Percentiles rank a stretch among this genome's conserved stretches.
Evolutionary conservation across 2,113 vertebrate genomes (phyloP).

Genomic region (Heterotilapia buettikoferi): DNA sequence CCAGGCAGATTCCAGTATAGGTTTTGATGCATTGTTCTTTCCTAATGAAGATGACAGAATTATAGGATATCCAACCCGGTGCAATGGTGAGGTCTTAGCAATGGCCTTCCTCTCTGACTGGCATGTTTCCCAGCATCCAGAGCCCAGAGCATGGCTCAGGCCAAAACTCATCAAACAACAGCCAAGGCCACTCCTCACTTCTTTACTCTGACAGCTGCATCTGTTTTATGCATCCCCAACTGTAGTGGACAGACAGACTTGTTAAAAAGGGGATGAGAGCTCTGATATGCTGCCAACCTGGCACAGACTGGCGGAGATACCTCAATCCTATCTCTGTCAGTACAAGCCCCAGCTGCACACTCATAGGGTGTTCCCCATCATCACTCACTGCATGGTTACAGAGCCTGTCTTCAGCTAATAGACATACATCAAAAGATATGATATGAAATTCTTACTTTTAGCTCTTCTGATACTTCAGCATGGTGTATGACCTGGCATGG

Average conservation of each 20-base stretch:
- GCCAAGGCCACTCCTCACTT: constrained; percentile 11
- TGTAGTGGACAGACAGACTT: constrained; percentile 42
- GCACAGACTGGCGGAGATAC: constrained; percentile 27
- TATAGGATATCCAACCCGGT: not conserved
- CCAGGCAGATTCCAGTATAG: not conserved
- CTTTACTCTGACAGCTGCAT: constrained; percentile 45
- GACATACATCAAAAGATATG: not conserved
- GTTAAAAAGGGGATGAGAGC: constrained; percentile 51
- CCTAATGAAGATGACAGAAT: not conserved
- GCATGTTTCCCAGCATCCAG: constrained; percentile 10
- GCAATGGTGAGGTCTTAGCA: not conserved
- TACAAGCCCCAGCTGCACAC: constrained; percentile 16
- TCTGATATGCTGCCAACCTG: constrained; percentile 55
- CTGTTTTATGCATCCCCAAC: constrained; percentile 63
- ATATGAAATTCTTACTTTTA: not conserved
- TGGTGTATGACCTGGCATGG: not conserved
- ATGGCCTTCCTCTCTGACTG: not conserved
- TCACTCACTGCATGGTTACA: constrained; percentile 13
- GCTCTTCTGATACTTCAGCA: not conserved
- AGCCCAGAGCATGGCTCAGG: not conserved
- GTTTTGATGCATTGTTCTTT: not conserved
- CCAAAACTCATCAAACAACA: constrained; percentile 33
- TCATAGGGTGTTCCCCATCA: constrained; percentile 9
- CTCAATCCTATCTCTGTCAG: constrained; percentile 23
- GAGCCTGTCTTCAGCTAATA: not conserved